Evolutionary conservation across 1,140 invertebrate genomes (phyloP), one percentile per base, ranked within the genome.

Genomic region (Hycleus cichorii): DNA sequence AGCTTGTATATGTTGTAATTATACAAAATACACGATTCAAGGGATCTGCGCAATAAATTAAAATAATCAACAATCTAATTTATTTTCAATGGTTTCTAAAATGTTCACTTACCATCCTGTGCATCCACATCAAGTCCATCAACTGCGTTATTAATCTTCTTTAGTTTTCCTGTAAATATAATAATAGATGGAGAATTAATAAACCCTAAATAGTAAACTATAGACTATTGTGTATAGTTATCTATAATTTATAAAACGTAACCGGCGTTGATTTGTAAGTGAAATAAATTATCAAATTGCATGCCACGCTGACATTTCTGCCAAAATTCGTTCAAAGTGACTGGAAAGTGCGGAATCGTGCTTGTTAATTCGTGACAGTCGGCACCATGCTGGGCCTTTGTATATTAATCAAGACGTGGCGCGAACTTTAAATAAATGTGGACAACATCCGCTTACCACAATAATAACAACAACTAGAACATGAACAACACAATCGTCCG

Each of bases 261-360:
- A 53, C 51, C 42, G 47, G 58, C 40, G 57, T 60, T 63, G 60
- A 60, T 63, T 58, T 65, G 58, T 62, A 67, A 67, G 60, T 64
- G 63, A 63, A 67, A 67, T 64, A 64, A 64, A 67, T 67, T 65
- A 67, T 67, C 27, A 55, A 42, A 58, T 67, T 58, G 65, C 65
- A 67, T 65, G 63, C 64, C 60, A 55, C 55, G 57, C 58, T 63
- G 60, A 59, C 65, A 51, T 64, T 64, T 59, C 58, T 47, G 49
- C 50, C 50, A 50, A 58, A 61, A 60, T 64, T 57, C 50, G 57
- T 60, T 62, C 51, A 58, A 64, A 62, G 62, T 61, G 59, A 66
- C 57, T 58, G 40, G 52, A 40, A 65, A 65, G 59, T 66, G 62
- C 52, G 49, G 56, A 59, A 59, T 62, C 57, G 60, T 62, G 59